Conservation (phyloP, 2,888 invertebrate species). For the Dasypolia templi region DNA sequence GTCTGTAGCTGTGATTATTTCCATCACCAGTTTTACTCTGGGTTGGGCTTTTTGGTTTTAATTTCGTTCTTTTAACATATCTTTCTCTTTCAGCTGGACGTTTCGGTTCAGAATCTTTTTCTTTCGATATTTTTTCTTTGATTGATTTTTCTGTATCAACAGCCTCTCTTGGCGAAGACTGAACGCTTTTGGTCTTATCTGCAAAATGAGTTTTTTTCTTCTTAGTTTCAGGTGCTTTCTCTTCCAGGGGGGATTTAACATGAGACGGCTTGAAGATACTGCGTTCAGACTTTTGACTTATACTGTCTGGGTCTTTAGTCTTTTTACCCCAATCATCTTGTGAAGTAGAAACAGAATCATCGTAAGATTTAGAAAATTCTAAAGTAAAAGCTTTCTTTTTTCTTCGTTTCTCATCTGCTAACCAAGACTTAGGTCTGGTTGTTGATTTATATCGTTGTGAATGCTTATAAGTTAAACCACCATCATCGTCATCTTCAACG, state of each 20-base stretch:
- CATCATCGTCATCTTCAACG: conserved; percentile 92
- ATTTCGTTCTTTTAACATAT: conserved; percentile 87
- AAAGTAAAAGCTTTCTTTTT: conserved; percentile 94
- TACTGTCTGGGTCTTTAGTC: conserved; percentile 77
- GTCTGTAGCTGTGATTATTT: conserved; percentile 77
- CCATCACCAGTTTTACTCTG: conserved; percentile 83
- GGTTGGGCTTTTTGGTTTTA: conserved; percentile 88
- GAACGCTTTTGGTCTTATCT: conserved; percentile 85
- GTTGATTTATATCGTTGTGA: conserved; percentile 87
- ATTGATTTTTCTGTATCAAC: conserved; percentile 84
- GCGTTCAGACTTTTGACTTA: conserved; percentile 80
- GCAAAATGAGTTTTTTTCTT: conserved; percentile 89
- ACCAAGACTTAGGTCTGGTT: conserved; percentile 89
- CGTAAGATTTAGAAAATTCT: conserved; percentile 92
- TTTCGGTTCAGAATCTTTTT: conserved; percentile 83
- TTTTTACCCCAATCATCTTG: conserved; percentile 88
- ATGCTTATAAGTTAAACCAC: conserved; percentile 89
- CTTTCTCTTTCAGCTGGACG: conserved; percentile 86
- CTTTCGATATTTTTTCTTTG: conserved; percentile 83
- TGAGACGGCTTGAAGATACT: conserved; percentile 76
- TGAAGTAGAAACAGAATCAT: conserved; percentile 89
- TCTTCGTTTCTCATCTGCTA: conserved; percentile 93
- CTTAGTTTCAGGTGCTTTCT: conserved; percentile 80
- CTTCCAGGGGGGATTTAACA: conserved; percentile 83
- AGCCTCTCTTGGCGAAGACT: conserved; percentile 84